phyloP scores from a whole-genome alignment of 2,113 vertebrate species.

The Callipepla squamata region DNA sequence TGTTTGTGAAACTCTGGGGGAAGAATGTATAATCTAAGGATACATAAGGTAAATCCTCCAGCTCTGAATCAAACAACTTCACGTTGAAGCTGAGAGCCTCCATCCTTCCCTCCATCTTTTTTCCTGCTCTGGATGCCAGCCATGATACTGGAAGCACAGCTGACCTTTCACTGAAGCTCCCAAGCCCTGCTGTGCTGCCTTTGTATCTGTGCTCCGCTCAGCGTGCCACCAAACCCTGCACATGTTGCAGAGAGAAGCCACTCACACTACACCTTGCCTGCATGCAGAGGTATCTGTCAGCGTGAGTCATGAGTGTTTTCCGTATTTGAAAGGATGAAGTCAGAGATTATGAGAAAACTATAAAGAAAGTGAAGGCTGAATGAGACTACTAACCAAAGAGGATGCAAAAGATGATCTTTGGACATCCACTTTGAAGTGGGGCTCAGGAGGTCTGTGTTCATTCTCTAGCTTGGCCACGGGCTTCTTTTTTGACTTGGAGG shows the following conservation, averaged over 20 bases:
- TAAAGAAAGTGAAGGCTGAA: constrained; percentile 7
- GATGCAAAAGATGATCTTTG: not conserved
- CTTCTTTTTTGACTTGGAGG: not conserved
- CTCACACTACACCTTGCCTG: not conserved
- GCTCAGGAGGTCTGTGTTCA: not conserved
- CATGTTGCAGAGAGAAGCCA: not conserved
- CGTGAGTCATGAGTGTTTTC: not conserved
- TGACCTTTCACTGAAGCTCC: not conserved
- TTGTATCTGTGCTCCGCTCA: constrained; percentile 9
- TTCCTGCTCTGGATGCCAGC: not conserved
- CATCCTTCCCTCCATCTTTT: not conserved
- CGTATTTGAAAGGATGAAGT: not conserved
- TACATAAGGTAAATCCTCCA: not conserved
- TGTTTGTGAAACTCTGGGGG: not conserved
- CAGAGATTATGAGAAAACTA: not conserved
- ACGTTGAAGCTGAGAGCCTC: not conserved
- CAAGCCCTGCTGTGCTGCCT: not conserved
- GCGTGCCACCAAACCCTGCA: not conserved
- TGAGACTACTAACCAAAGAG: not conserved
- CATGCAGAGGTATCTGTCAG: not conserved
- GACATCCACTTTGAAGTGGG: not conserved
- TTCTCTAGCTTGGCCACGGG: not conserved
- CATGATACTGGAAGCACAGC: not conserved
- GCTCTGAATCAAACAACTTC: not conserved
- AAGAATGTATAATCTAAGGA: not conserved